phyloP scores from a whole-genome alignment of 2,113 vertebrate species.

The Nibea coibor region DNA sequence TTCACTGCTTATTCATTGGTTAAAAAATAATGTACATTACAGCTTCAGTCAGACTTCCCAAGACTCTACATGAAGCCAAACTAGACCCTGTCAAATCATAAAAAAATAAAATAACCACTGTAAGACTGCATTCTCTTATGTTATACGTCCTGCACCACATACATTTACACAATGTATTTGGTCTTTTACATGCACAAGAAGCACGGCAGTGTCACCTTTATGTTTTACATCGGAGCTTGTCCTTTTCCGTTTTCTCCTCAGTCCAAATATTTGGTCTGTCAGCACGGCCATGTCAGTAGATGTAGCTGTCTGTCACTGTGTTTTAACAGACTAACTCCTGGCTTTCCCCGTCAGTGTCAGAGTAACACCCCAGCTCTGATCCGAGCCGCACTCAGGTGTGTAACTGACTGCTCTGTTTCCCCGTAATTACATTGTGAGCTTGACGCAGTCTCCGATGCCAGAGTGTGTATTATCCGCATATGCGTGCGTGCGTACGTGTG shows the following conservation, averaged over 20 bases:
- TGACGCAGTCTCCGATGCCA: slow-evolving; percentile 64
- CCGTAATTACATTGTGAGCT: slow-evolving; percentile 80
- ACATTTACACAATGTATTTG: slow-evolving; percentile 3
- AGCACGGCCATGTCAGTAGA: slow-evolving; percentile 62
- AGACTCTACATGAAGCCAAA: neutral
- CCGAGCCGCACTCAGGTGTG: slow-evolving; percentile 76
- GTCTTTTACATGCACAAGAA: slow-evolving; percentile 33
- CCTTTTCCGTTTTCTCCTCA: slow-evolving; percentile 48
- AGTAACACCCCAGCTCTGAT: slow-evolving; percentile 74
- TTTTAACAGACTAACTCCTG: slow-evolving; percentile 79
- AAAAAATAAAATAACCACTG: neutral
- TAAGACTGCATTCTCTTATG: neutral
- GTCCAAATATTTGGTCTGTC: slow-evolving; percentile 75
- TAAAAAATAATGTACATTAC: neutral
- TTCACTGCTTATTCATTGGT: neutral
- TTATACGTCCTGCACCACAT: neutral
- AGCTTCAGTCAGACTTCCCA: slow-evolving; percentile 5
- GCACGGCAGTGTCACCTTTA: slow-evolving; percentile 17
- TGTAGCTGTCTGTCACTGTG: slow-evolving; percentile 74
- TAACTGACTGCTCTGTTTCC: slow-evolving; percentile 80
- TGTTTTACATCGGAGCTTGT: slow-evolving; percentile 21
- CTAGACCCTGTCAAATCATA: neutral
- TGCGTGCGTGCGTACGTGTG: slow-evolving; percentile 11
- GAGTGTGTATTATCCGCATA: slow-evolving; percentile 30
- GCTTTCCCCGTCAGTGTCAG: slow-evolving; percentile 72